Conservation (phyloP, 2,797 vertebrate species). For the Discoglossus pictus region DNA sequence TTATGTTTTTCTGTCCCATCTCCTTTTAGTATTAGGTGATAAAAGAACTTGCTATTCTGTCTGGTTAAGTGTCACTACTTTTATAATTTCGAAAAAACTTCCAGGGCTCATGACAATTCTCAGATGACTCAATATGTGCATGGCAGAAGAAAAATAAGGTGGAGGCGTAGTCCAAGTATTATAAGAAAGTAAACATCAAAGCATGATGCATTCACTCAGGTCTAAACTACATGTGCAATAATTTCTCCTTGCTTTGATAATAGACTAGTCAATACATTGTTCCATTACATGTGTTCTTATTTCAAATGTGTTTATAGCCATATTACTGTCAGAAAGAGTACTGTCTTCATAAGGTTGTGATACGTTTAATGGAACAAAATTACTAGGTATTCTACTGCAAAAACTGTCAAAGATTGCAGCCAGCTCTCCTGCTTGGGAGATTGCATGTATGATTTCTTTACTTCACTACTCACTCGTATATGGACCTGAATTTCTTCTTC, state of each 20-base stretch:
- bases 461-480: no score
- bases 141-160: conserved; percentile 28
- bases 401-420: no score
- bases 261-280: no score
- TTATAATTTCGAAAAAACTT: conserved; percentile 44
- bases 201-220: conserved; percentile 12
- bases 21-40: conserved; percentile 46
- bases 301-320: conserved; percentile 32
- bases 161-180: conserved; percentile 8
- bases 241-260: conserved; percentile 22
- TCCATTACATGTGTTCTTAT: conserved; percentile 34
- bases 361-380: conserved; percentile 4
- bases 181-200: conserved; percentile 20
- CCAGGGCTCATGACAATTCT: conserved; percentile 40
- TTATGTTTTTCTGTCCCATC: conserved; percentile 48
- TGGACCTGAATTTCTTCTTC: no score
- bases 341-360: conserved; percentile 10
- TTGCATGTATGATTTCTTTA: no score
- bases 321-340: conserved; percentile 10
- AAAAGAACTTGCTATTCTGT: conserved; percentile 21
- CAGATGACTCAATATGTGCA: conserved; percentile 39
- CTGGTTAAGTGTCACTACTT: conserved; percentile 23
- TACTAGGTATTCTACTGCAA: no score
- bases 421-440: no score
- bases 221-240: conserved; percentile 7